These are phyloP conservation scores for Zeugodacus cucurbitae DNA, from an alignment of 1,140 invertebrate species.

Conservation along the genomic window DNA sequence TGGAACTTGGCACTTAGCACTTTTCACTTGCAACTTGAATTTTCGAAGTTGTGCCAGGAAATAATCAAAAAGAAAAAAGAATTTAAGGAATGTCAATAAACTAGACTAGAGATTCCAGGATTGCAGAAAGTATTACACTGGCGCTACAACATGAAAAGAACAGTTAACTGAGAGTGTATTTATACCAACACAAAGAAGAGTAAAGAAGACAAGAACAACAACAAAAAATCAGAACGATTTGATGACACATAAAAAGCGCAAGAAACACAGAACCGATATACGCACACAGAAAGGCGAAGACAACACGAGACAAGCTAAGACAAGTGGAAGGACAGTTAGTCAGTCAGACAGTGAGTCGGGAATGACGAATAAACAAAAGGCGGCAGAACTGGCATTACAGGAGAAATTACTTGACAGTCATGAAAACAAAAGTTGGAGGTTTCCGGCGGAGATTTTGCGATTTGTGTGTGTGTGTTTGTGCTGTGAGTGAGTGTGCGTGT, in stretches of 20 bases:
- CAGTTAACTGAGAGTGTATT: background rate
- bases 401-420: slow-evolving; percentile 12
- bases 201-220: too few species aligned
- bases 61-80: slow-evolving; percentile 24
- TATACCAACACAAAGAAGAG: background rate
- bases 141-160: background rate
- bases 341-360: background rate
- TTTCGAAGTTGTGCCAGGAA: slow-evolving; percentile 12
- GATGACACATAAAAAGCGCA: background rate
- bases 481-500: background rate
- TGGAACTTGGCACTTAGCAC: slow-evolving; percentile 16
- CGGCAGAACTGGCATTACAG: background rate
- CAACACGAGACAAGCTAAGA: background rate
- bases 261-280: background rate
- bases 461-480: too few species aligned
- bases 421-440: slow-evolving; percentile 12
- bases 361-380: background rate
- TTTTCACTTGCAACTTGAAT: background rate
- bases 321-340: background rate
- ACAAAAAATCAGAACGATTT: background rate
- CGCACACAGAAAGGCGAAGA: background rate
- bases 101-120: slow-evolving; percentile 30
- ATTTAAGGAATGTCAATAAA: slow-evolving; percentile 41
- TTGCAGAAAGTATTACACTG: background rate
- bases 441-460: background rate